Evolutionary conservation across 2,888 invertebrate species (phyloP).

Genomic region (Lepidocyrtinus sp.): DNA sequence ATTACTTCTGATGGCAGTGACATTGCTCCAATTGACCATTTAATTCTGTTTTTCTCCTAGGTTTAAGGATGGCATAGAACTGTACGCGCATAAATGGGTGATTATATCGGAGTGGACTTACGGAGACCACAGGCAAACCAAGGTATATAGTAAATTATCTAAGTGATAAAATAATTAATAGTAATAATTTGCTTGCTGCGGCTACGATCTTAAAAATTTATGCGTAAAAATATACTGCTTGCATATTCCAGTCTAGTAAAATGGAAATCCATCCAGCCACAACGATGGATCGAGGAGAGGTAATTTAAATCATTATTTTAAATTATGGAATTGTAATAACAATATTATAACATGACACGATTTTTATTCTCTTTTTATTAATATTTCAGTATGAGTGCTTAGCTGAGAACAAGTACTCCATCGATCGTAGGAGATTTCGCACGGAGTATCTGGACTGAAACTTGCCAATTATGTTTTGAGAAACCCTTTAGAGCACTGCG

Average conservation of each 20-base stretch:
- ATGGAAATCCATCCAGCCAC: background rate
- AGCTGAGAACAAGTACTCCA: conserved; percentile 81
- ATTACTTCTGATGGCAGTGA: background rate
- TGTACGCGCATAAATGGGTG: conserved; percentile 79
- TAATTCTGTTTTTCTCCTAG: conserved; percentile 27
- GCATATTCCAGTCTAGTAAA: too few relatives aligned
- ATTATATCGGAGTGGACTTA: background rate
- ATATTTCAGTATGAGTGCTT: conserved; percentile 80
- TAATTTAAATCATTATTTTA: too few relatives aligned
- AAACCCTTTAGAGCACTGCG: too few relatives aligned
- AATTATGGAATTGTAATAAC: too few relatives aligned
- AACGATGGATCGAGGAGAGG: background rate
- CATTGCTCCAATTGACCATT: background rate
- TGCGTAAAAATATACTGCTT: too few relatives aligned
- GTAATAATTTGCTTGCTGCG: too few relatives aligned
- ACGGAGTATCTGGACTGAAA: conserved; percentile 74
- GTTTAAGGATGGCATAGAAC: conserved; percentile 82
- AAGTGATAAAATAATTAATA: too few relatives aligned
- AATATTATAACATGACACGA: too few relatives aligned
- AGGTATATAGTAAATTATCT: background rate
- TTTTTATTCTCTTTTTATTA: too few relatives aligned
- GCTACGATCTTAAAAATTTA: too few relatives aligned
- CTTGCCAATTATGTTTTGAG: too few relatives aligned
- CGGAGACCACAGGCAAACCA: background rate
- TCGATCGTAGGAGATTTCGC: conserved; percentile 80